These are phyloP conservation scores for Gila orcuttii DNA, from an alignment of 2,113 vertebrate species.

Conservation along the genomic window DNA sequence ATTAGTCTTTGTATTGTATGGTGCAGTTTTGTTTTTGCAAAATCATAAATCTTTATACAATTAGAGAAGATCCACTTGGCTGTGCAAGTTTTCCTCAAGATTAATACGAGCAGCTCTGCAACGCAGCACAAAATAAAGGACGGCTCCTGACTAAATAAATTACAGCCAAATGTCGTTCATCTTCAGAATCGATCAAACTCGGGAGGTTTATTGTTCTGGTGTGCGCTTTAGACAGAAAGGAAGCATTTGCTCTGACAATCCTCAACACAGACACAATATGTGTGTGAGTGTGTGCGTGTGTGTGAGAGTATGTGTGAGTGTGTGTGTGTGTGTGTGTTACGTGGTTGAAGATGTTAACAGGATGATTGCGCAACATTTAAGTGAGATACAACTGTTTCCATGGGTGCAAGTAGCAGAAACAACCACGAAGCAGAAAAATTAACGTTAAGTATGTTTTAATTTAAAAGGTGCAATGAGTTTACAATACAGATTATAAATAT, in stretches of 20 bases:
- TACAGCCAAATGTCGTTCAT: conserved; percentile 7
- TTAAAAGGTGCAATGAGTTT: too few species aligned
- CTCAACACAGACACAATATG: background rate
- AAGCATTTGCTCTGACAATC: background rate
- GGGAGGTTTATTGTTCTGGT: conserved; percentile 4
- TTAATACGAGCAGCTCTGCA: conserved; percentile 28
- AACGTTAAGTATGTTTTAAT: too few species aligned
- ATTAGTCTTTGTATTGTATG: conserved; percentile 46
- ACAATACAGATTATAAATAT: too few species aligned
- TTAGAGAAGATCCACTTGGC: conserved; percentile 43
- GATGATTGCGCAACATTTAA: too few species aligned
- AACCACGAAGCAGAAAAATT: too few species aligned
- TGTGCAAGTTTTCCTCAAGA: conserved; percentile 44
- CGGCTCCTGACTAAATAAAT: conserved; percentile 33
- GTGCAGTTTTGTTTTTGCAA: conserved; percentile 22
- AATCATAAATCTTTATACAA: conserved; percentile 48
- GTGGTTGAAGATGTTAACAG: too few species aligned
- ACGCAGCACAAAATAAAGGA: conserved; percentile 30
- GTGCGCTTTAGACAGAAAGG: background rate
- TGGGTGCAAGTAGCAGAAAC: too few species aligned
- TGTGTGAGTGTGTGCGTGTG: too few species aligned
- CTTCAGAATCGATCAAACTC: conserved; percentile 9
- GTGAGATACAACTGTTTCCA: too few species aligned
- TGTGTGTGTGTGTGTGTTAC: too few species aligned
- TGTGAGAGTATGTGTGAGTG: too few species aligned